phyloP scores from a whole-genome alignment of 1,140 invertebrate species.

The Drosophila oshimai region DNA sequence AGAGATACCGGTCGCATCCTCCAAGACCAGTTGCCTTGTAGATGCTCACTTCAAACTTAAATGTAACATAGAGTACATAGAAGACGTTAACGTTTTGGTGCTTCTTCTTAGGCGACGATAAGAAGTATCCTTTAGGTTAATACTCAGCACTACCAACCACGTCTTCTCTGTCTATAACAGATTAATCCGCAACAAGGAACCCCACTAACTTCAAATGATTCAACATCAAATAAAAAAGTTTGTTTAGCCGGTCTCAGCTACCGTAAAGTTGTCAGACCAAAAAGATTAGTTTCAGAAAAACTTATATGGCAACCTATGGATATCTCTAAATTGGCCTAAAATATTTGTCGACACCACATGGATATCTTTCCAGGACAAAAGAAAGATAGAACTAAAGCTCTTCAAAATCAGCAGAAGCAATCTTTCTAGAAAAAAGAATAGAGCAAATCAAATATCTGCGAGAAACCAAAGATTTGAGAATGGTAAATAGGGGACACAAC shows the following conservation, averaged over 20 bases:
- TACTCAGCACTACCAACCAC: neutral
- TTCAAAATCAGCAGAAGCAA: no score
- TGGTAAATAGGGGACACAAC: no score
- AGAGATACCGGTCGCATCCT: conserved; percentile 1
- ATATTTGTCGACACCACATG: neutral
- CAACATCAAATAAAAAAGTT: no score
- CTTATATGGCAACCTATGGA: neutral
- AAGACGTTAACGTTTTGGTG: conserved; percentile 5
- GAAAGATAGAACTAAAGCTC: no score
- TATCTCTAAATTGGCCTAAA: conserved; percentile 2
- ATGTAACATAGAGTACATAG: neutral
- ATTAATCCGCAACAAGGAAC: no score
- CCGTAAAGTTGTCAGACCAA: neutral
- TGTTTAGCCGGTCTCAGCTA: conserved; percentile 3
- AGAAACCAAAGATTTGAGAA: no score
- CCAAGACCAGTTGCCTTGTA: neutral
- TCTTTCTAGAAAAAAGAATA: no score
- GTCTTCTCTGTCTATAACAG: neutral
- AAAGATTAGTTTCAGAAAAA: neutral
- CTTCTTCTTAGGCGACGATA: neutral
- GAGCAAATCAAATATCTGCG: no score
- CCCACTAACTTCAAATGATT: no score
- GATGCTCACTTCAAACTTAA: conserved; percentile 13
- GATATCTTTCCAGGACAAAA: no score
- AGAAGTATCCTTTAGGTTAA: neutral